Conservation (phyloP, 2,888 invertebrate genomes). For the Stictocephala bisonia region DNA sequence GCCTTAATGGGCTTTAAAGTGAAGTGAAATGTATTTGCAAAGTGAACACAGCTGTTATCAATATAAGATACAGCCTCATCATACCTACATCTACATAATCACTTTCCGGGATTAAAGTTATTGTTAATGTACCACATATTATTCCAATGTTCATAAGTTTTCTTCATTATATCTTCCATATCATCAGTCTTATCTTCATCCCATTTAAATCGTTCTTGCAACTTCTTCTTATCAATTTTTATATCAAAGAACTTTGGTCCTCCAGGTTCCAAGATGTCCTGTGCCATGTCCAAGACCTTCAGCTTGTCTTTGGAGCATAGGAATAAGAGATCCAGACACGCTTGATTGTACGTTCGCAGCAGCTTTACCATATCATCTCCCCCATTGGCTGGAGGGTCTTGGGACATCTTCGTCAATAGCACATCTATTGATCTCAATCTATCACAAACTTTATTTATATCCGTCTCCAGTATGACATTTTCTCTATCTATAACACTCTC, state of each 20-base stretch:
- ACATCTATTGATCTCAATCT: background rate
- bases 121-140: background rate
- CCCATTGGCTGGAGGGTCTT: slow-evolving; percentile 1
- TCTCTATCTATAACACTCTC: background rate
- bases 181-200: slow-evolving; percentile 18
- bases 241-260: slow-evolving; percentile 28
- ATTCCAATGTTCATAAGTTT: slow-evolving; percentile 8
- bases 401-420: background rate
- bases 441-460: background rate
- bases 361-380: background rate
- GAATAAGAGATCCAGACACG: slow-evolving; percentile 1
- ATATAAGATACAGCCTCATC: too few relatives aligned
- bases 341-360: background rate
- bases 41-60: too few relatives aligned
- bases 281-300: background rate
- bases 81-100: too few relatives aligned
- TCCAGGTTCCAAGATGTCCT: slow-evolving; percentile 4
- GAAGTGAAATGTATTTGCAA: too few relatives aligned
- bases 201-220: slow-evolving; percentile 3
- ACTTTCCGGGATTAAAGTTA: too few relatives aligned
- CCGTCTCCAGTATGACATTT: background rate
- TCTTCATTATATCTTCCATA: background rate
- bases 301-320: slow-evolving; percentile 12
- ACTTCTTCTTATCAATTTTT: background rate
- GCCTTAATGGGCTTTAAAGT: too few relatives aligned